Evolutionary conservation across 2,113 vertebrate genomes (phyloP), one percentile per base, ranked within the genome.

Genomic region (Paralichthys olivaceus): DNA sequence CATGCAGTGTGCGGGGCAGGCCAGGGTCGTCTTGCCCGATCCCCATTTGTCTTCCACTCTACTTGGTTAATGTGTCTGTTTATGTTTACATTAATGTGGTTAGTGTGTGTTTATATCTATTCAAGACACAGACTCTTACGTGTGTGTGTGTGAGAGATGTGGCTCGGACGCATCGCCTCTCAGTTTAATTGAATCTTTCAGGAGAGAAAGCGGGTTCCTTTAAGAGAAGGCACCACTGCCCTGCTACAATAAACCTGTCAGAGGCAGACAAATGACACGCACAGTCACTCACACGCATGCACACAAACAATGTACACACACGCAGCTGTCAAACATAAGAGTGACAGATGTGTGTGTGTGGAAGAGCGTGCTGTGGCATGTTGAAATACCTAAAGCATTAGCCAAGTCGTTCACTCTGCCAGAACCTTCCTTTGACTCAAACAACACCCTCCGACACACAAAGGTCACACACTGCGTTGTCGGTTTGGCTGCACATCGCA

Each of bases 121-220:
- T 83, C 79, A 81, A 80, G 69, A 79, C 79, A 72, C 62, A 70
- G 63, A 75, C 53, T 58, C n/a, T 76, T 28, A 20, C 9, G 70
- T 65, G 72, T 14, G 56, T 9, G 62, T 13, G 56, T 8, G 75
- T 0, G 57, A 8, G 74, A 58, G 75, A 86, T 69, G 53, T 60
- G 40, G 55, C 58, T 66, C 20, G 60, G 85, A 89, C 86, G 64
- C n/a, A 37, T 81, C 79, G 72, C 75, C 77, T 77, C 79, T 81
- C 84, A 87, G 87, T 92, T 90, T 89, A 91, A 93, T 91, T 91
- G 91, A 90, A 91, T 91, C 85, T 83, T 92, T 86, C 89, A 89
- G 87, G 76, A 88, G 72, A 84, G 88, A 93, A 91, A 91, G 89
- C 82, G 43, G 85, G 55, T 85, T 87, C 79, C 87, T 90, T 61